Conservation (phyloP, 2,888 invertebrate species). For the Helleia helle region DNA sequence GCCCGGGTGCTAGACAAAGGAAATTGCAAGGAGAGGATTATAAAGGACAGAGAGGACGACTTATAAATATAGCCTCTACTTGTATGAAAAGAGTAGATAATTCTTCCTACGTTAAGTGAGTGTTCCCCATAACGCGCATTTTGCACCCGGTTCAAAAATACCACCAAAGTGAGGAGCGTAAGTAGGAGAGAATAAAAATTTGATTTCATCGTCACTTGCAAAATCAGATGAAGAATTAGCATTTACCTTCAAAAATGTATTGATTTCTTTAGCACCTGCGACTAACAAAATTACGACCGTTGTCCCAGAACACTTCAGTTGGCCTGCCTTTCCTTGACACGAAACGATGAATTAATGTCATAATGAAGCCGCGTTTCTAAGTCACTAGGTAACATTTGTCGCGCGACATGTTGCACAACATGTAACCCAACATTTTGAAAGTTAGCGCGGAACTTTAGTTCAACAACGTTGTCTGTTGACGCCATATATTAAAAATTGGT, state of each 20-base stretch:
- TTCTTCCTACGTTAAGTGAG: constrained; percentile 17
- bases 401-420: too few species aligned
- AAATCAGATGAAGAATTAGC: constrained; percentile 9
- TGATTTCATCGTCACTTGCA: constrained; percentile 15
- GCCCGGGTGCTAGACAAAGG: constrained; percentile 13
- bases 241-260: constrained; percentile 13
- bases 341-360: too few species aligned
- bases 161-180: constrained; percentile 21
- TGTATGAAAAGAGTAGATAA: constrained; percentile 15
- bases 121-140: constrained; percentile 15
- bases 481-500: too few species aligned
- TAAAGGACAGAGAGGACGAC: constrained; percentile 14
- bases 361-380: too few species aligned
- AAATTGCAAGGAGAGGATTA: constrained; percentile 15
- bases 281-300: constrained; percentile 19
- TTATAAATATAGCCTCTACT: constrained; percentile 16
- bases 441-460: too few species aligned
- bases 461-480: too few species aligned
- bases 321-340: constrained; percentile 26
- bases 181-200: constrained; percentile 17
- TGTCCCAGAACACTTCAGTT: constrained; percentile 26
- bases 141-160: constrained; percentile 16
- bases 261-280: constrained; percentile 13
- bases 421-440: too few species aligned
- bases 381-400: too few species aligned